These are phyloP conservation scores for Corythaeola cristata DNA, from an alignment of 2,113 vertebrate genomes.

Conservation along the genomic window DNA sequence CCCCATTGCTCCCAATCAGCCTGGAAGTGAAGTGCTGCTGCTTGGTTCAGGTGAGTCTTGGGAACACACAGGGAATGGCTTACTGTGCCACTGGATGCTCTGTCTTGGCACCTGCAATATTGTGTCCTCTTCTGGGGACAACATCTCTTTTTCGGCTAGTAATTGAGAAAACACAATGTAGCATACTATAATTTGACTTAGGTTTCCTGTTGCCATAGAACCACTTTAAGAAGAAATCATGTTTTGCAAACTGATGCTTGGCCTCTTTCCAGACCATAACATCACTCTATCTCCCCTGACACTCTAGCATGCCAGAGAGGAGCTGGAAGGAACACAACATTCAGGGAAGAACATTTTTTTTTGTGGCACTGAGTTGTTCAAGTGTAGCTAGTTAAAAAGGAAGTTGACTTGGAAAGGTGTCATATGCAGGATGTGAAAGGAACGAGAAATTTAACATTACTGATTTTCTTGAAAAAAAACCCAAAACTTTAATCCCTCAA, in stretches of 20 bases:
- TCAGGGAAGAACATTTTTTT: neutral
- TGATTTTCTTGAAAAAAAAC: neutral
- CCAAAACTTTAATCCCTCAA: neutral
- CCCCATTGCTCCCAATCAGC: neutral
- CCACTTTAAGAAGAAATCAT: neutral
- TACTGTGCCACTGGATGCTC: neutral
- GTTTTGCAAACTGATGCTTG: neutral
- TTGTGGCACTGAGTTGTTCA: neutral
- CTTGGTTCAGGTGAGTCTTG: neutral
- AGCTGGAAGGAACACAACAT: slow-evolving; percentile 7
- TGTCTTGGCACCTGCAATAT: fast-evolving
- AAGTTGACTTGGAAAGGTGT: neutral
- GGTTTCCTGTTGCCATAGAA: slow-evolving; percentile 20
- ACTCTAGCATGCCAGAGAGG: neutral
- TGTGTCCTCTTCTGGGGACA: neutral
- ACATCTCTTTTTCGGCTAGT: neutral
- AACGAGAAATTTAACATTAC: neutral
- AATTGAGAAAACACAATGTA: neutral
- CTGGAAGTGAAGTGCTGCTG: neutral
- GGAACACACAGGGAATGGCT: neutral
- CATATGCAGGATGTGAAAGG: neutral
- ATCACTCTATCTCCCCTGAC: neutral
- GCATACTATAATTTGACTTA: neutral
- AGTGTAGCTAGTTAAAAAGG: neutral
- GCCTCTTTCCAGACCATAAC: neutral